Evolutionary conservation across 92 coral and sea anemone genomes (phyloP), one percentile per base, ranked within the genome.

Genomic region (Zoanthus gigantus): DNA sequence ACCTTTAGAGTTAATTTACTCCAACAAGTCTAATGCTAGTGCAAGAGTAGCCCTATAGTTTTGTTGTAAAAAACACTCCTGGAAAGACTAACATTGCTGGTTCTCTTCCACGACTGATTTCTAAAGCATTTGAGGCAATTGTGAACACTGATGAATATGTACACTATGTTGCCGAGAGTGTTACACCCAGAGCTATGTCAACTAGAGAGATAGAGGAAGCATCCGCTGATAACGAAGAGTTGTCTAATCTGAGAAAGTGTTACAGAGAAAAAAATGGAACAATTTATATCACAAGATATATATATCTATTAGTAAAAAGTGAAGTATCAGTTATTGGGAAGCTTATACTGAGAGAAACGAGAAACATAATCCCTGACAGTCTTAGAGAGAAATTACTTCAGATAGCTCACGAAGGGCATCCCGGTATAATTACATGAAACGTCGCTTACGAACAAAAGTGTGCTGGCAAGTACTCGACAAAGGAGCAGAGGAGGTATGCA

Each of bases 401-500:
- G n/a, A 45, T 84, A 23, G 89, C 90, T 1, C 92, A 83, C 79
- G 91, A 91, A 57, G 91, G 93, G 5, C 93, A 91, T 77, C 87
- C 91, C 4, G 93, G 92, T 1, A 85, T 86, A 79, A 90, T 86
- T 9, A 15, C 42, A 87, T 83, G 86, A 92, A 92, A 71, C 89
- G 82, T 63, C 63, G 90, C 42, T 83, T 92, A 5, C 76, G 90
- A 3, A 86, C 92, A 45, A 92, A 89, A 50, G 92, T 86, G 14
- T 92, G 92, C 92, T 92, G 94, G 92, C 90, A 92, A 71, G 92
- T 90, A 5, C 68, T 48, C 9, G 88, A 88, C 88, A 92, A 89
- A 45, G 92, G 71, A 0, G 90, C 80, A 3, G 78, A 92, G 44
- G 61, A 17, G 85, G 5, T 72, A 4, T 92, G 90, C 73, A 84